phyloP scores from a whole-genome alignment of 2,797 vertebrate genomes.

The Muscicapa striata region DNA sequence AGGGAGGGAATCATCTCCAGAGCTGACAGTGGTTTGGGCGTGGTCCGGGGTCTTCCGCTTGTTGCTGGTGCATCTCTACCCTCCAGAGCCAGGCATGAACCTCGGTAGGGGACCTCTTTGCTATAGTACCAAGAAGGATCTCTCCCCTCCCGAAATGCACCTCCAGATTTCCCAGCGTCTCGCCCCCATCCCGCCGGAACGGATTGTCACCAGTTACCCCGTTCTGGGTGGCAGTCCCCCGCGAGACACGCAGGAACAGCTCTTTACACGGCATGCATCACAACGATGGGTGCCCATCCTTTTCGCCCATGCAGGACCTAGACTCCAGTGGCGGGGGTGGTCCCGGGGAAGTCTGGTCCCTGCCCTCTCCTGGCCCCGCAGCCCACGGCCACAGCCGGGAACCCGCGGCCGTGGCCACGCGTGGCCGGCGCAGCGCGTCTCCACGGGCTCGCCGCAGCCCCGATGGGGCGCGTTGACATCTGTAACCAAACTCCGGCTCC shows the following conservation, averaged over 20 bases:
- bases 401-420: background rate
- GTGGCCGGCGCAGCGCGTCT: background rate
- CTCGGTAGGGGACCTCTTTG: background rate
- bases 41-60: background rate
- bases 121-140: background rate
- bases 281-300: background rate
- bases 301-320: background rate
- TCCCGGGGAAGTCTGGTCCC: background rate
- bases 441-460: conserved; percentile 4
- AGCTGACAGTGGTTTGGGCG: background rate
- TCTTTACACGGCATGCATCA: background rate
- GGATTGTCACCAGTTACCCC: background rate
- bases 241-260: background rate
- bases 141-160: background rate
- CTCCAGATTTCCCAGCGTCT: background rate
- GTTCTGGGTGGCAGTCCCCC: background rate
- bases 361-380: background rate
- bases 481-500: conserved; percentile 62
- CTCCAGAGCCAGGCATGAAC: background rate
- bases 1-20: background rate
- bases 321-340: accelerated
- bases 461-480: conserved; percentile 59
- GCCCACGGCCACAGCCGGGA: background rate
- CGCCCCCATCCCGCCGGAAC: accelerated
- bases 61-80: background rate